These are phyloP conservation scores for Cinclus cinclus DNA, from an alignment of 2,113 vertebrate genomes.

Conservation along the genomic window DNA sequence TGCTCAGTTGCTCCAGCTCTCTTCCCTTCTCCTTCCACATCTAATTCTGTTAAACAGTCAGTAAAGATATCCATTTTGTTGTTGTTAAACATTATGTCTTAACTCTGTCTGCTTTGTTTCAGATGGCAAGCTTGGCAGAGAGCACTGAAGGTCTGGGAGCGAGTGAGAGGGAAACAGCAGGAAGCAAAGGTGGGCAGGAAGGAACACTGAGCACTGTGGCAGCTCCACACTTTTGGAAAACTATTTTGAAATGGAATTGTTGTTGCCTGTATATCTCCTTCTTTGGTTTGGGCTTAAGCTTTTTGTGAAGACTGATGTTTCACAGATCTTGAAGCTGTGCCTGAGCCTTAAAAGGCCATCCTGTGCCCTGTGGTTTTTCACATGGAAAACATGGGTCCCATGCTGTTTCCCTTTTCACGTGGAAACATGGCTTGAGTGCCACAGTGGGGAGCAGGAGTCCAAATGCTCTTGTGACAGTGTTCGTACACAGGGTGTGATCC, in stretches of 20 bases:
- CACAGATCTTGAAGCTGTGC: neutral
- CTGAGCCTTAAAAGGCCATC: neutral
- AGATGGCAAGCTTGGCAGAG: conserved; percentile 28
- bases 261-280: neutral
- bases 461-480: neutral
- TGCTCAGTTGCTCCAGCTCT: neutral
- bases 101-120: neutral
- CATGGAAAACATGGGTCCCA: neutral
- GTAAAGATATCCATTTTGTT: neutral
- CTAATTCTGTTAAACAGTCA: neutral
- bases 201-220: neutral
- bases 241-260: neutral
- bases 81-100: neutral
- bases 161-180: conserved; percentile 7
- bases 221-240: neutral
- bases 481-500: neutral
- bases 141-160: conserved; percentile 1
- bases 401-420: neutral
- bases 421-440: rapidly evolving
- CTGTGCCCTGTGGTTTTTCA: neutral
- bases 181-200: conserved; percentile 53
- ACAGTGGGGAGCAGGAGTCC: neutral
- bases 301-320: neutral
- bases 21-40: neutral
- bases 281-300: neutral